Conservation (phyloP, 2,888 invertebrate genomes). For the Pyrgus malvae region DNA sequence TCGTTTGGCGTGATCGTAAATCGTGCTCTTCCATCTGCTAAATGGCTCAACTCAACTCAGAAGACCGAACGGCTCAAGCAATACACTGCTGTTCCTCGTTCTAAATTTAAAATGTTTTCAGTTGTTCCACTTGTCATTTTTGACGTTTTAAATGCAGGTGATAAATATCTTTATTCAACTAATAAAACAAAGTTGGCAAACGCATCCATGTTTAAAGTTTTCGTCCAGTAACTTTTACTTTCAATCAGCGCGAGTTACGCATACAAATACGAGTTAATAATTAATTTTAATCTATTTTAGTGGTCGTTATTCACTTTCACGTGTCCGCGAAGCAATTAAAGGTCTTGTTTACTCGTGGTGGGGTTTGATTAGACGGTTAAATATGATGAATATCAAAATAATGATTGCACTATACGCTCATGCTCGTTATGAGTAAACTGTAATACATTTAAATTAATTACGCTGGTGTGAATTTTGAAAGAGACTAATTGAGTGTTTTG, state of each 20-base stretch:
- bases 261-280: slow-evolving; percentile 17
- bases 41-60: slow-evolving; percentile 4
- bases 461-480: slow-evolving; percentile 4
- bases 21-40: background rate
- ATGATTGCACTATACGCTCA: background rate
- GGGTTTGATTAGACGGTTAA: slow-evolving; percentile 1
- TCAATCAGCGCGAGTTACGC: slow-evolving; percentile 17
- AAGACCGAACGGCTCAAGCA: slow-evolving; percentile 8
- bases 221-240: slow-evolving; percentile 21
- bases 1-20: background rate
- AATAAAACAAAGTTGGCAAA: no score
- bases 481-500: background rate
- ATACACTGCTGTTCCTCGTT: slow-evolving; percentile 10
- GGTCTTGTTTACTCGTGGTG: slow-evolving; percentile 15
- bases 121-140: slow-evolving; percentile 11
- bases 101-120: slow-evolving; percentile 14
- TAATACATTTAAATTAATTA: background rate
- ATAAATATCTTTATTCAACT: no score
- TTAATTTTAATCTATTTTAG: slow-evolving; percentile 22
- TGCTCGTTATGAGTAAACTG: background rate
- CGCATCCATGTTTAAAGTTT: no score
- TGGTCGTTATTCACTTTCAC: slow-evolving; percentile 22
- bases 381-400: background rate
- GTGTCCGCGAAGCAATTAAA: slow-evolving; percentile 22
- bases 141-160: slow-evolving; percentile 7